Conservation (phyloP, 1,140 invertebrate genomes). For the Magallana angulata region DNA sequence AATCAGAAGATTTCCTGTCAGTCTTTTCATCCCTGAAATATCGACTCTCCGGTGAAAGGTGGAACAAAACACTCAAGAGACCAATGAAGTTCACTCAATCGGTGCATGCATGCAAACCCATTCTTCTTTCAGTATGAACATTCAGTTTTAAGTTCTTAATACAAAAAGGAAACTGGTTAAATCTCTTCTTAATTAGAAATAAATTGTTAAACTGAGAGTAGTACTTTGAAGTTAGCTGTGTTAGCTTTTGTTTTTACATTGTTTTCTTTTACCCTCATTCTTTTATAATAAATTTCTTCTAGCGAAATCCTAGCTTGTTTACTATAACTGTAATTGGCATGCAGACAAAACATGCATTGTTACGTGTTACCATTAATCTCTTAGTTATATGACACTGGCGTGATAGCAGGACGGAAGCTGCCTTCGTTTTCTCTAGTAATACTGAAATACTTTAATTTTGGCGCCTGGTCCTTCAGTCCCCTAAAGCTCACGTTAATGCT, state of each 20-base stretch:
- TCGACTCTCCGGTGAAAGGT: too few species aligned
- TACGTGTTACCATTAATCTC: constrained; percentile 29
- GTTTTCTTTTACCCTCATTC: background rate
- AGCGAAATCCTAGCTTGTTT: constrained; percentile 36
- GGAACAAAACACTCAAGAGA: constrained; percentile 11
- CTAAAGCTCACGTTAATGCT: constrained; percentile 69
- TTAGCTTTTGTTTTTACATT: background rate
- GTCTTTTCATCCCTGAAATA: background rate
- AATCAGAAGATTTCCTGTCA: background rate
- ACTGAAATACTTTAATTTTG: constrained; percentile 71
- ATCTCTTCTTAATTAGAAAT: background rate
- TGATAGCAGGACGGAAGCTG: constrained; percentile 50
- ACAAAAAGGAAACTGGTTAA: background rate
- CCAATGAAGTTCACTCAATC: background rate
- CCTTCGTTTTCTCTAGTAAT: constrained; percentile 62
- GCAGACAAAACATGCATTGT: constrained; percentile 16
- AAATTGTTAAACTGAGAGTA: background rate
- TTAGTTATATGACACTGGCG: constrained; percentile 26
- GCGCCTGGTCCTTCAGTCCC: constrained; percentile 60
- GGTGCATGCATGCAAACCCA: constrained; percentile 9
- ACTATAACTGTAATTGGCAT: background rate
- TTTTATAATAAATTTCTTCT: background rate
- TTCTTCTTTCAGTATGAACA: background rate
- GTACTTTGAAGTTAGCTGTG: background rate
- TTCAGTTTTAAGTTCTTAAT: background rate